phyloP scores from a whole-genome alignment of 1,140 invertebrate species.

The Penaeus vannamei region DNA sequence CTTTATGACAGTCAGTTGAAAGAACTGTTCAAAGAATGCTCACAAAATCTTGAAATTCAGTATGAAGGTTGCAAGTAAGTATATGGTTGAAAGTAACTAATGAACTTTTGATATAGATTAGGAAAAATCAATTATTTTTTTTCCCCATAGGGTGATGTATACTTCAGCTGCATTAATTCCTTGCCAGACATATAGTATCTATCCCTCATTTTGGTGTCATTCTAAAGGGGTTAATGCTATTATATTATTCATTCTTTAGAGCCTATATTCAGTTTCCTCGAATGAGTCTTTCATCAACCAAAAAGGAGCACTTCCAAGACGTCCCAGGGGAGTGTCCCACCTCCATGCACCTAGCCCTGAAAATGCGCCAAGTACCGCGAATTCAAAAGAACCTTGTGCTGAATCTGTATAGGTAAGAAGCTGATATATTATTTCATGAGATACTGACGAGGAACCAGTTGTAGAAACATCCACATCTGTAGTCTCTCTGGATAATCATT shows the following conservation, averaged over 20 bases:
- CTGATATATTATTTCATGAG: not conserved
- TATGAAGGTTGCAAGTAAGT: slow-evolving; percentile 72
- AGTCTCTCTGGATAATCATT: no score
- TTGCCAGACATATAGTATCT: not conserved
- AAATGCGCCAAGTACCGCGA: slow-evolving; percentile 76
- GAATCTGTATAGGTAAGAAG: slow-evolving; percentile 61
- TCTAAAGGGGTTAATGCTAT: not conserved
- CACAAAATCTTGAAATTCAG: slow-evolving; percentile 69
- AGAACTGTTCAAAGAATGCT: slow-evolving; percentile 70
- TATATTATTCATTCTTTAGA: slow-evolving; percentile 10
- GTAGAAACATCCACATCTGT: no score
- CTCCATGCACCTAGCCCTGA: slow-evolving; percentile 85
- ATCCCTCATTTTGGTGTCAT: not conserved
- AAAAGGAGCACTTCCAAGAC: slow-evolving; percentile 47
- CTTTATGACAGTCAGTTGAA: slow-evolving; percentile 77
- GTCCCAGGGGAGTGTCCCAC: slow-evolving; percentile 78
- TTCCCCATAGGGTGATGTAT: no score
- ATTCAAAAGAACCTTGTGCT: slow-evolving; percentile 39
- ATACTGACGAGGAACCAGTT: not conserved
- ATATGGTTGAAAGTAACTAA: not conserved
- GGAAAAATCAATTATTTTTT: not conserved
- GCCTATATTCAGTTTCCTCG: slow-evolving; percentile 65
- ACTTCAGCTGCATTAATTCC: no score
- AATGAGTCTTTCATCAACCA: slow-evolving; percentile 1
- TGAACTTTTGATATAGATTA: not conserved